Percentiles rank a stretch among this genome's conserved stretches.
Evolutionary conservation across 2,113 vertebrate genomes (phyloP).

Genomic region (Xerus inauris): DNA sequence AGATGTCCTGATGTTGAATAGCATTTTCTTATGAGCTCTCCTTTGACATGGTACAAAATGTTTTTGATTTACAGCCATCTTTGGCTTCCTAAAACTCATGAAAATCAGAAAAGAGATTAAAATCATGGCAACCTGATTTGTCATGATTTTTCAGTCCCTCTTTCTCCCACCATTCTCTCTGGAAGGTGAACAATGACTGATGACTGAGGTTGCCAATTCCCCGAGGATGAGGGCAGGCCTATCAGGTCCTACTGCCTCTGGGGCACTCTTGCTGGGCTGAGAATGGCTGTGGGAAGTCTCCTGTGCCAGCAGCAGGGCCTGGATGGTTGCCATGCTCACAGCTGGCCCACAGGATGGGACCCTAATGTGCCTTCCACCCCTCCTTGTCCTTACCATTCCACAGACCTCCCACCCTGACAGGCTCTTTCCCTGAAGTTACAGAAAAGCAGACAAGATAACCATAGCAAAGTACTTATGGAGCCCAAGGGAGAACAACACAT

Average conservation of each 20-base stretch:
- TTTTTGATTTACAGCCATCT: not conserved
- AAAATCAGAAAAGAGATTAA: not conserved
- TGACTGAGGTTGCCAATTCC: too few species aligned
- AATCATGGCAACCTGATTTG: not conserved
- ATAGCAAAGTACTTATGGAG: not conserved
- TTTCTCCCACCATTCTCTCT: not conserved
- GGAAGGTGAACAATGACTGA: not conserved
- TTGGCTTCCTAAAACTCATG: not conserved
- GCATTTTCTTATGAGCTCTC: not conserved
- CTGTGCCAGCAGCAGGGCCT: not conserved
- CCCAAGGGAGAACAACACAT: not conserved
- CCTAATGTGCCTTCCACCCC: rapidly evolving
- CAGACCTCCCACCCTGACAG: not conserved
- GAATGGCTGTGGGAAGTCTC: not conserved
- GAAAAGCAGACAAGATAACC: not conserved
- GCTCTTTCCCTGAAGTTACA: not conserved
- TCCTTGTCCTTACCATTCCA: too few species aligned
- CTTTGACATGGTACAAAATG: not conserved
- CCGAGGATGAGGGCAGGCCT: too few species aligned
- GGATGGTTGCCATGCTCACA: too few species aligned
- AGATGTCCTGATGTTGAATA: not conserved
- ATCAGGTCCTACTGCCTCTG: not conserved
- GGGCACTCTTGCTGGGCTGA: not conserved
- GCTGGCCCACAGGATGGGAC: not conserved
- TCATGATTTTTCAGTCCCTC: not conserved